phyloP scores from a whole-genome alignment of 2,113 vertebrate species.

The Thymallus thymallus region DNA sequence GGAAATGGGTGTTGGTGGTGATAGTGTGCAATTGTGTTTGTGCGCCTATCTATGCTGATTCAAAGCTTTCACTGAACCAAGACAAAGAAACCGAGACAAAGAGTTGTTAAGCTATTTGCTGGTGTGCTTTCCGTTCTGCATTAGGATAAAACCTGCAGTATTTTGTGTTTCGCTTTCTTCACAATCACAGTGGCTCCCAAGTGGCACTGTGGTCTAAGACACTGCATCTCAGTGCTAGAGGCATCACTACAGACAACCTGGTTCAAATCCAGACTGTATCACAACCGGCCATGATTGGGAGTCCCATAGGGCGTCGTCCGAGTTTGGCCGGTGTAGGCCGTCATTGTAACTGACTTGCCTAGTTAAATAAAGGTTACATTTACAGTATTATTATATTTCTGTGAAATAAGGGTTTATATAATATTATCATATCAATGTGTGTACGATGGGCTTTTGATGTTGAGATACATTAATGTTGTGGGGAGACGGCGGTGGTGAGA shows the following conservation, averaged over 20 bases:
- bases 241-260: too few relatives aligned
- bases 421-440: not conserved
- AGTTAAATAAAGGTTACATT: too few relatives aligned
- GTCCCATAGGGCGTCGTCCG: too few relatives aligned
- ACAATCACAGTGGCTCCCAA: not conserved
- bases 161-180: too few relatives aligned
- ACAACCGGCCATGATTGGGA: too few relatives aligned
- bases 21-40: not conserved
- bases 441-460: not conserved
- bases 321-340: too few relatives aligned
- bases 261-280: too few relatives aligned
- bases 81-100: not conserved
- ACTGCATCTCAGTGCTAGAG: too few relatives aligned
- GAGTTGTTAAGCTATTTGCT: not conserved
- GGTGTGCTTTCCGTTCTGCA: not conserved
- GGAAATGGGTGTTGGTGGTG: not conserved
- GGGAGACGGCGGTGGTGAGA: too few relatives aligned
- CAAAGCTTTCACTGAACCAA: not conserved
- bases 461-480: too few relatives aligned
- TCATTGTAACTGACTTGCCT: too few relatives aligned
- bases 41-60: not conserved
- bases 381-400: not conserved
- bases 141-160: not conserved
- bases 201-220: too few relatives aligned
- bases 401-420: not conserved